Conservation (phyloP, 2,888 invertebrate genomes). For the Agonopterix arenella region DNA sequence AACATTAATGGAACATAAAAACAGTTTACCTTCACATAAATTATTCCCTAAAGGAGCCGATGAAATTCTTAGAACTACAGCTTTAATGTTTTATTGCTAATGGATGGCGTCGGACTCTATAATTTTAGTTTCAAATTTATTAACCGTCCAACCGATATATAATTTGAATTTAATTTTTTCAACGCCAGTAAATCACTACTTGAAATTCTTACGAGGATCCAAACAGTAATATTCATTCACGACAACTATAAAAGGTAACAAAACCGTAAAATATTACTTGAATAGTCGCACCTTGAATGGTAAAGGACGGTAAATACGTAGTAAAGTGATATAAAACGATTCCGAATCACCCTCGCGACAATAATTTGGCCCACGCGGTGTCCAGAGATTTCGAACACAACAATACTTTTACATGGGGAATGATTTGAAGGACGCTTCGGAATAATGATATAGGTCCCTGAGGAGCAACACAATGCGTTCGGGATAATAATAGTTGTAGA, state of each 20-base stretch:
- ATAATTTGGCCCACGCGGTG: conserved; percentile 46
- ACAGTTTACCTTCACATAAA: conserved; percentile 69
- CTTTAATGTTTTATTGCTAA: conserved; percentile 62
- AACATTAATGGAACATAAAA: conserved; percentile 69
- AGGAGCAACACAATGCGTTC: conserved; percentile 65
- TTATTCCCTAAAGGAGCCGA: conserved; percentile 66
- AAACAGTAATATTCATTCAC: conserved; percentile 18
- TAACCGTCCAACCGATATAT: conserved; percentile 19
- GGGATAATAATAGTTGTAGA: conserved; percentile 75
- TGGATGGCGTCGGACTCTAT: conserved; percentile 49
- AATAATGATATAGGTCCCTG: conserved; percentile 71
- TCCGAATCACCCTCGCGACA: conserved; percentile 55
- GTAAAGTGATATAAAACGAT: conserved; percentile 69
- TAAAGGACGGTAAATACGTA: conserved; percentile 44
- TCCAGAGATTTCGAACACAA: conserved; percentile 49
- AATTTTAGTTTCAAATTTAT: conserved; percentile 44
- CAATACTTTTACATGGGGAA: conserved; percentile 58
- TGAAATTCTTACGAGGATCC: conserved; percentile 31
- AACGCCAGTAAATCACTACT: conserved; percentile 37
- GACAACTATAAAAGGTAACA: conserved; percentile 30
- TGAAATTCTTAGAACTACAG: conserved; percentile 55
- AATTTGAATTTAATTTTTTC: conserved; percentile 28
- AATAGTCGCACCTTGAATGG: conserved; percentile 48
- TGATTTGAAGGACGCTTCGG: conserved; percentile 63
- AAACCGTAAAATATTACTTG: conserved; percentile 50